Base-by-base conservation (phyloP, 2,888 invertebrate species). In the Acleris holmiana region DNA sequence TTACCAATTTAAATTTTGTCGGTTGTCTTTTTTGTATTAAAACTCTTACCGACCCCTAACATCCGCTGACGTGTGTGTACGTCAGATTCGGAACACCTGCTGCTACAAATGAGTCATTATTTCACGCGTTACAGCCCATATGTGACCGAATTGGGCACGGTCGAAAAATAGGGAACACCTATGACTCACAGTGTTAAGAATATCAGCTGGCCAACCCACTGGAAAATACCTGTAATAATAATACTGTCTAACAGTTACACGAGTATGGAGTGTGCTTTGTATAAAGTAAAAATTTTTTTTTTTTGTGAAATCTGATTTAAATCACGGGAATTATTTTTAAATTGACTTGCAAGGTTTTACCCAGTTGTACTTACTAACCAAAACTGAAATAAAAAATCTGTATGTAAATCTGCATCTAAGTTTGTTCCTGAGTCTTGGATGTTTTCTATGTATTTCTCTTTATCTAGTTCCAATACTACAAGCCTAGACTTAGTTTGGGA, bases 21-120 rank as follows among this genome's bases (percentile, higher is more conserved):
- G 48, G 58, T 59, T 47, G 53, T 17, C 19, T 57, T 61, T 58
- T 66, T 58, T 61, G 62, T 48, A 29, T 62, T 58, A 53, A 29
- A 41, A 13, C 49, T 58, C 35, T 46, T 17, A 40, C 53, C 65
- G 61, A 54, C 65, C 57, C 67, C 47, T 44, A 46, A 46, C 23
- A 25, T 19, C 23, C 51, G 40, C 58, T 61, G 62, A 58, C 65
- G 65, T 55, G 58, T 62, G 51, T 40, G 53, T 48, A 58, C 62
- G 67, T 67, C 66, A 60, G 60, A 70, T 51, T 67, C 54, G 54
- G 73, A 75, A 76, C 76, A 78, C 76, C 78, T 76, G 76, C 69
- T 66, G 41, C 40, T 54, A 53, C 46, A 35, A 73, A 68, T 78
- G 78, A 76, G 63, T 76, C 78, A 76, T 73, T 72, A 72, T 69